These are phyloP conservation scores for Trinorchestia longiramus DNA, from an alignment of 1,140 invertebrate genomes.

Conservation along the genomic window DNA sequence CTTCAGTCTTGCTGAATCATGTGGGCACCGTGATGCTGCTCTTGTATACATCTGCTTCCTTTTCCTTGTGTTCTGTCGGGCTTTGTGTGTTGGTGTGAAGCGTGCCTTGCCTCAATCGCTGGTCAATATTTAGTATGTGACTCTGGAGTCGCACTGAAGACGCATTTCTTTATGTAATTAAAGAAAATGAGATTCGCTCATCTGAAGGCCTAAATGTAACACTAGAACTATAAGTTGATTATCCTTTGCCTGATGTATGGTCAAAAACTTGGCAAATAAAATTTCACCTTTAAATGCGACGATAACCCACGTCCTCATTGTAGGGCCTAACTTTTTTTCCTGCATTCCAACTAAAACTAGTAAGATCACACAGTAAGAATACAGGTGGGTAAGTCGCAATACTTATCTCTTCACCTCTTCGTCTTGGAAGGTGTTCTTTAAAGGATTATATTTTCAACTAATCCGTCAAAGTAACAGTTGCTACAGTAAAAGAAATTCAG, in stretches of 20 bases:
- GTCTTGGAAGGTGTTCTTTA: not conserved
- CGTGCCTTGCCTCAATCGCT: not conserved
- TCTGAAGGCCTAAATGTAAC: not conserved
- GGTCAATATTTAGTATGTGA: not conserved
- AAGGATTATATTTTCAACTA: too few relatives aligned
- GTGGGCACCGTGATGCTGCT: conserved; percentile 9
- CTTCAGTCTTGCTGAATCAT: conserved; percentile 34
- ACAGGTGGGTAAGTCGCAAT: not conserved
- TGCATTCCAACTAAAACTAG: not conserved
- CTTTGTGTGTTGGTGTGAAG: not conserved
- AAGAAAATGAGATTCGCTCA: not conserved
- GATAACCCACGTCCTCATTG: not conserved
- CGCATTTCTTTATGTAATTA: not conserved
- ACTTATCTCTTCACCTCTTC: not conserved
- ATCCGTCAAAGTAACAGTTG: too few relatives aligned
- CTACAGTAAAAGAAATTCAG: too few relatives aligned
- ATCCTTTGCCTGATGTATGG: not conserved
- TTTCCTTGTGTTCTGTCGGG: not conserved
- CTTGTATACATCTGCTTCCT: conserved; percentile 1
- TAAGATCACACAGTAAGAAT: not conserved
- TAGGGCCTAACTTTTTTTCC: not conserved
- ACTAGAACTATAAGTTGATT: not conserved
- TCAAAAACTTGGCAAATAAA: not conserved
- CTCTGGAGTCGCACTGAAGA: not conserved
- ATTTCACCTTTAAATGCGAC: not conserved